phyloP scores from a whole-genome alignment of 2,888 invertebrate genomes.

The Aleiodes leptofemur region DNA sequence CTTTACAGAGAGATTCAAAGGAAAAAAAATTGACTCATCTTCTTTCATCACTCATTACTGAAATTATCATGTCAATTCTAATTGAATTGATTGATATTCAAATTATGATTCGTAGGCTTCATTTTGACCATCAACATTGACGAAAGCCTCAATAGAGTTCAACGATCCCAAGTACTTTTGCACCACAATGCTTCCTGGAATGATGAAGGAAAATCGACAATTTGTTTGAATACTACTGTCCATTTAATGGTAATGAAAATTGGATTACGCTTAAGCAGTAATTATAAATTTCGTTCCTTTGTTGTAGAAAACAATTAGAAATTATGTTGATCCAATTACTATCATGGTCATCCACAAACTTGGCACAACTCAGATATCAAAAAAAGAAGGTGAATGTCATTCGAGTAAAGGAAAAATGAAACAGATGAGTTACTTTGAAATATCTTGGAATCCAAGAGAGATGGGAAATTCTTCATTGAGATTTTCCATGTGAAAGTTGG shows the following conservation, averaged over 20 bases:
- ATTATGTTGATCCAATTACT: slow-evolving; percentile 61
- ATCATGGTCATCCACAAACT: slow-evolving; percentile 57
- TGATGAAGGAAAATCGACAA: neutral
- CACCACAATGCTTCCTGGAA: slow-evolving; percentile 16
- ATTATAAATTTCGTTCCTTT: slow-evolving; percentile 1
- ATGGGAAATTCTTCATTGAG: neutral
- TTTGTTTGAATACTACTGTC: slow-evolving; percentile 46
- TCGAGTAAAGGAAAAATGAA: too few species aligned
- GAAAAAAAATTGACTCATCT: too few species aligned
- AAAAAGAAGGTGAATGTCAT: too few species aligned
- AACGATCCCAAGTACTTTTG: slow-evolving; percentile 11
- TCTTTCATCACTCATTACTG: neutral
- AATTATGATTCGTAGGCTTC: slow-evolving; percentile 45
- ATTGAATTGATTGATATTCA: neutral
- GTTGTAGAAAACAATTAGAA: slow-evolving; percentile 55
- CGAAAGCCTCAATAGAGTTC: slow-evolving; percentile 55
- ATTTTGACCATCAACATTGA: slow-evolving; percentile 54
- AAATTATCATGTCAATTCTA: neutral
- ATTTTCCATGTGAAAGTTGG: too few species aligned
- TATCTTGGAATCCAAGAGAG: too few species aligned
- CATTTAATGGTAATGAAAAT: slow-evolving; percentile 45
- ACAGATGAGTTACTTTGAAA: neutral
- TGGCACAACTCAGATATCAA: neutral
- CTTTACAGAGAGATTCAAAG: too few species aligned
- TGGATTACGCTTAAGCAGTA: neutral